Evolutionary conservation across 1,140 invertebrate genomes (phyloP), one percentile per base, ranked within the genome.

Genomic region (Heliconius congener): DNA sequence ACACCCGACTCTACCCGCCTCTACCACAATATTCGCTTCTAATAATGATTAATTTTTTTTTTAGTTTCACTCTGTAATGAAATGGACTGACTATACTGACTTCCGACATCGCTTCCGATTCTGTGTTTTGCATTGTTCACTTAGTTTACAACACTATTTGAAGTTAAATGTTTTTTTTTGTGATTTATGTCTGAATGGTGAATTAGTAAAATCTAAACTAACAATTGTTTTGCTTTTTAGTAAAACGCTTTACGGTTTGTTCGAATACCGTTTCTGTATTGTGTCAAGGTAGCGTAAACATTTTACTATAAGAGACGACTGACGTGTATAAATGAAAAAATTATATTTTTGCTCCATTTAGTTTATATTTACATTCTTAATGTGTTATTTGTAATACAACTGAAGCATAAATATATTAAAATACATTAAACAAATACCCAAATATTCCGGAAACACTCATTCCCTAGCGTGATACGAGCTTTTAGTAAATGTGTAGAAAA

Each of bases 401-500:
- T 52, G 18, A 52, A 2, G 1, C 2, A 52, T 19, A 46, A 46
- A 46, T 16, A 55, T 18, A 19, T 37, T 1, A 37, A 37, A 37
- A 37, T 19, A 52, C 4, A 19, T 60, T 60, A n/a, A 60, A 60
- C 8, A 30, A 23, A 30, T 66, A 13, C 23, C 16, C 1, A 66
- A 66, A 27, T 9, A 57, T 9, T 1, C 8, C 9, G 23, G n/a
- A 66, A 27, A 27, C 60, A 27, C 60, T 27, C n/a, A 23, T 30
- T 66, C 23, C 23, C 23, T 66, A 23, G 60, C 23, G 19, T 55
- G 19, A 60, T 60, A 60, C 57, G 9, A 60, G 57, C 57, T 60
- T 60, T 60, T 60, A 60, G n/a, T 27, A 60, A 30, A 66, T 66
- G 13, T 66, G 23, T 66, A 66, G 60, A 27, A 66, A n/a, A n/a